Conservation (phyloP, 2,797 vertebrate species). For the Saxicola maurus region DNA sequence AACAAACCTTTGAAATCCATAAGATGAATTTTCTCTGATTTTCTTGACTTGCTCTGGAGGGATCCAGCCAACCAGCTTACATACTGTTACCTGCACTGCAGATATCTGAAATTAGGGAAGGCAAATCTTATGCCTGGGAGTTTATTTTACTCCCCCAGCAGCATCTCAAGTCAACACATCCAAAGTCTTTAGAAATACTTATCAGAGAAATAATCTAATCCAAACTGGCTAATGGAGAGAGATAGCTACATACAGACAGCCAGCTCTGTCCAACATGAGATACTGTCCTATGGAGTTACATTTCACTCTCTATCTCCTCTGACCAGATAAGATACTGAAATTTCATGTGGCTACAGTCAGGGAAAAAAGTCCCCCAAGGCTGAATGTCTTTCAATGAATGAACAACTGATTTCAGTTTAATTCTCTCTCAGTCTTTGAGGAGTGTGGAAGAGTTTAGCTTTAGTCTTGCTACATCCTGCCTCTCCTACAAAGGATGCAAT, state of each 20-base stretch:
- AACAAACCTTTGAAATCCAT: background rate
- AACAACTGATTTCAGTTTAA: constrained; percentile 9
- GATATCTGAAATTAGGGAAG: background rate
- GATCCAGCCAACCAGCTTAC: background rate
- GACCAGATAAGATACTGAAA: constrained; percentile 40
- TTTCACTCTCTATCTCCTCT: constrained; percentile 21
- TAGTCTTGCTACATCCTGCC: background rate
- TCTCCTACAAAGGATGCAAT: background rate
- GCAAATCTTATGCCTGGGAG: background rate
- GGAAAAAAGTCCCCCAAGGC: background rate
- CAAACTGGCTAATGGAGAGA: background rate
- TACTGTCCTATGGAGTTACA: background rate
- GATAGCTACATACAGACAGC: background rate
- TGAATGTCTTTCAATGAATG: background rate
- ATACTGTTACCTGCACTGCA: background rate
- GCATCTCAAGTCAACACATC: background rate
- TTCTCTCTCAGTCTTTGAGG: background rate
- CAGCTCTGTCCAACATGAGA: background rate
- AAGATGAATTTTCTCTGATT: background rate
- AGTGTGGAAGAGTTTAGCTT: background rate
- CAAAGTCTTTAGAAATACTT: background rate
- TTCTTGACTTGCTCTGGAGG: background rate
- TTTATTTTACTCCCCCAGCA: background rate
- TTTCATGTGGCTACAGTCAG: constrained; percentile 1
- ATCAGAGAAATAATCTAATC: constrained; percentile 17